Base-by-base conservation (phyloP, 1,140 invertebrate genomes). In the Drosophila biarmipes region DNA sequence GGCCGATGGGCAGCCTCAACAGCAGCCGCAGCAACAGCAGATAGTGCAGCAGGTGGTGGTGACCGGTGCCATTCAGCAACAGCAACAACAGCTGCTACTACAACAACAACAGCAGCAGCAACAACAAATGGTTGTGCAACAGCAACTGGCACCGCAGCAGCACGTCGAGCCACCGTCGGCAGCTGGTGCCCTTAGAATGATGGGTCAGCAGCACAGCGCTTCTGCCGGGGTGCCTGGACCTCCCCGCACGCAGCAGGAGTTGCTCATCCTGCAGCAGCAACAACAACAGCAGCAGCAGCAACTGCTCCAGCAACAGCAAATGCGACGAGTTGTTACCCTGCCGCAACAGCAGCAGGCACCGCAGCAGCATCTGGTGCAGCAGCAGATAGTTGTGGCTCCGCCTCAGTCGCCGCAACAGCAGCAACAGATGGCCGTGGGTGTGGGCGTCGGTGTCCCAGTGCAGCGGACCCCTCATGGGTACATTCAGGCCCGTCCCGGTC, bases 121-220 rank as follows among this genome's bases (percentile, higher is more conserved):
- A 45, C 81, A 86, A 21, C 53, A 75, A 81, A 93, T 73, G 81
- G 87, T 21, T 61, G 81, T 67, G 63, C 81, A 72, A 29, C 72
- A 76, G 21, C 79, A 63, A 37, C 31, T 76, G 11, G 76, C 68
- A n/a, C 72, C 59, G 55, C 85, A 80, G 80, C 93, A 68, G 55
- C 84, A 59, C 59, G 84, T 89, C 80, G 89, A 89, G 14, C 94
- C 95, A 74, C 94, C 94, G 4, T 96, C 95, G 35, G 95, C 95
- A 11, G 95, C 96, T 2, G 95, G 95, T 11, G 96, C 96, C 10
- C 92, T 96, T 27, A 92, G 96, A 75, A 89, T 96, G 72, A 96
- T 97, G 96, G 96, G 96, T 0, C 96, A 96, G 2, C 96, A 96
- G 69, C 96, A 97, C 75, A 95, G 95, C 80, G 95, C 94, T 17